Base-by-base conservation (phyloP, 2,797 vertebrate genomes). In the Ciconia nigra region DNA sequence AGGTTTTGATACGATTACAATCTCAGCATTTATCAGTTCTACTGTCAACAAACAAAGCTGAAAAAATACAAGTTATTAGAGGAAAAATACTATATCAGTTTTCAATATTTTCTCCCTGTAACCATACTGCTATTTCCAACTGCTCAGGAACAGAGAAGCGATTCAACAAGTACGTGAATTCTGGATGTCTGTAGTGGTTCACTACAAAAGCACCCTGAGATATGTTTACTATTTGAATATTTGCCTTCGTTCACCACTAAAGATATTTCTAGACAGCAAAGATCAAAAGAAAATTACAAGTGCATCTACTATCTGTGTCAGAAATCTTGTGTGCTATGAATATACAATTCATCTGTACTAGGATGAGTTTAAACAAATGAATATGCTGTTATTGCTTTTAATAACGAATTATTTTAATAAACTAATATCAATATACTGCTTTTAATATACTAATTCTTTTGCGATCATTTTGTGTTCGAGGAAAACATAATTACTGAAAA, bases 401-500 rank as follows among this genome's bases (percentile, higher is more conserved):
- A 59, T 62, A 80, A 39, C 37, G 10, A 39, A 39, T 39, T 39
- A 10, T 39, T 10, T 39, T 39, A 39, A 39, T 39, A 39, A 39
- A 39, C 37, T 39, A 39, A 39, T 39, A 39, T 39, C 37, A 39
- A 39, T 39, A 39, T 59, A 5, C 4, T 58, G 42, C 21, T 91
- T 82, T 67, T 61, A 77, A 59, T 62, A 80, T 17, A 79, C 37
- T 47, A 83, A 61, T 44, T 66, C 39, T 72, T 87, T 33, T 2
- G 1, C 0, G 0, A 83, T 67, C 67, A 55, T n/a, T 71, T 57
- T 55, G 15, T 80, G 71, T 87, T 96, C 92, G 85, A 96, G 55
- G 86, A 94, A 92, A 93, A 87, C 21, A 11, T 47, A 80, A 57
- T 85, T 80, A 86, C 59, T 57, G 74, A 95, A 94, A 95, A 93